Base-by-base conservation (phyloP, 2,888 invertebrate species). In the Thalpophila matura region DNA sequence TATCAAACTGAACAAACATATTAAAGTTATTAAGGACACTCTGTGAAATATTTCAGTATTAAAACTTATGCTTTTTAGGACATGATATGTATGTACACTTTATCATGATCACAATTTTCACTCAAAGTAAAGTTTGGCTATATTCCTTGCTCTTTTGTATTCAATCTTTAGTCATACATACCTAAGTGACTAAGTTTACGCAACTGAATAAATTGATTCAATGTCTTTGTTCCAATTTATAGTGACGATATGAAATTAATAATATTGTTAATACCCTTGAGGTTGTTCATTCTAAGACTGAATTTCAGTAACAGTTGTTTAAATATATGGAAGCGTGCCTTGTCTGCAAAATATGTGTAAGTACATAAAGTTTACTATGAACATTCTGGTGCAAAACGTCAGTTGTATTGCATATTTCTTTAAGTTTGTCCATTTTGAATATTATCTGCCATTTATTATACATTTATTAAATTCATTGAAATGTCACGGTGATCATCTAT, bases 241-340 rank as follows among this genome's bases (percentile, higher is more conserved):
- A 72, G 69, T 86, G 83, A 86, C 83, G 83, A 84, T 83, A 86
- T 74, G 37, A 74, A 69, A 73, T 68, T 78, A 65, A 77, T 72
- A 64, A 55, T 56, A 74, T 61, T 66, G 72, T 70, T 64, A 76
- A 69, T 76, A 82, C 78, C 73, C 82, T 83, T 86, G 80, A 82
- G 77, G 77, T 74, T 79, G 76, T 74, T 73, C 75, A 67, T 74
- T 73, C 59, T 67, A 61, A 83, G 79, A 59, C 83, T 86, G 84
- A 87, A 88, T 86, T 92, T 90, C 85, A 89, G 85, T 42, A 73
- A 75, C 94, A 94, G 74, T 86, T 94, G 93, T 88, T 73, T 79
- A 94, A 92, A 93, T 79, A 92, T 67, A 68, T 71, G 58, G 84
- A 89, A 91, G 91, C 86, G 91, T 92, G 92, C 89, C 86, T 77